phyloP scores from a whole-genome alignment of 2,113 vertebrate genomes.

The Rhynchopsitta pachyrhyncha region DNA sequence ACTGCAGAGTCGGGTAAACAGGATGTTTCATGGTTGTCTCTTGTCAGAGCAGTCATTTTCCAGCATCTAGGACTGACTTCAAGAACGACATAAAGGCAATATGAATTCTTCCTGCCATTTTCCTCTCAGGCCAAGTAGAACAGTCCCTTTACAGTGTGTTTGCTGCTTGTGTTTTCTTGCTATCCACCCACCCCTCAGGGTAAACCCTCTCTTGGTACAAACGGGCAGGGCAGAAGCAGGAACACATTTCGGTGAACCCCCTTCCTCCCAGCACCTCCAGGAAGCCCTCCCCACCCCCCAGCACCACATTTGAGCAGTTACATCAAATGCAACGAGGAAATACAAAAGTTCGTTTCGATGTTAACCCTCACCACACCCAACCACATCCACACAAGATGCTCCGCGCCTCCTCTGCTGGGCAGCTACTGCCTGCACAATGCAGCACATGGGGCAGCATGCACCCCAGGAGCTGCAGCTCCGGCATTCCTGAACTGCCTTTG shows the following conservation, averaged over 20 bases:
- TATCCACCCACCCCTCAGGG: neutral
- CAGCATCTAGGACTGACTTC: neutral
- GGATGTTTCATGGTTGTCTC: neutral
- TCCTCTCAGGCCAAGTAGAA: neutral
- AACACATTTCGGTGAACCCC: neutral
- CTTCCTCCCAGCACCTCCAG: neutral
- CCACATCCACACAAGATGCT: neutral
- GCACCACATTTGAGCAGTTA: neutral
- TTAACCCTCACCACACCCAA: neutral
- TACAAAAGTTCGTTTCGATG: neutral
- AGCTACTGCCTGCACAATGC: neutral
- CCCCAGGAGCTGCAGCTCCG: neutral
- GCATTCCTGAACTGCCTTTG: neutral
- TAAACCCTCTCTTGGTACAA: neutral
- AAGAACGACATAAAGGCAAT: neutral
- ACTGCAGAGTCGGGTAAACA: neutral
- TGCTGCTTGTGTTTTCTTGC: neutral
- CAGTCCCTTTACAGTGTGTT: fast-evolving
- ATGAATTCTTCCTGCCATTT: neutral
- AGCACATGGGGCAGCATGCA: fast-evolving
- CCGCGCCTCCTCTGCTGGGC: fast-evolving
- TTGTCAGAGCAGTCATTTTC: neutral
- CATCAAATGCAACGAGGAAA: neutral
- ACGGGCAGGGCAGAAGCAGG: neutral
- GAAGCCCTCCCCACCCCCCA: neutral